Conservation (phyloP, 2,797 vertebrate genomes). For the Geotrypetes seraphini region DNA sequence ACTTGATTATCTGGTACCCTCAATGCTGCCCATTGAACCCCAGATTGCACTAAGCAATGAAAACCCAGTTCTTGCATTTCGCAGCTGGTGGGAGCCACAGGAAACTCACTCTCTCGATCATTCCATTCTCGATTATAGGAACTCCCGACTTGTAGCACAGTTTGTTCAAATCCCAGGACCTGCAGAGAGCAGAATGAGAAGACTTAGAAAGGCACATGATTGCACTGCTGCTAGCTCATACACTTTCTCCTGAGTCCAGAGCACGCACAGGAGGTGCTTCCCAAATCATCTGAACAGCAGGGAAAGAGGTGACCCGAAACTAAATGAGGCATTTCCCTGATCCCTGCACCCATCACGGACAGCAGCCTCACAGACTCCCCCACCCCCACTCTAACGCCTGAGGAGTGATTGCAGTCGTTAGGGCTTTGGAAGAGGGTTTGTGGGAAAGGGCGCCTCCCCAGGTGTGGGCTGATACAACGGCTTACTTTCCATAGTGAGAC, state of each 20-base stretch:
- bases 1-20: no score
- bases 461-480: neutral
- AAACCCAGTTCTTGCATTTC: no score
- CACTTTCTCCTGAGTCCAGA: no score
- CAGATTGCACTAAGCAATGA: fast-evolving
- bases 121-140: conserved; percentile 92
- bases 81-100: no score
- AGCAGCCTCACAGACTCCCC: no score
- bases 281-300: neutral
- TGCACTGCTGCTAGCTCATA: no score
- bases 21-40: neutral
- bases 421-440: neutral
- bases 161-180: conserved; percentile 98
- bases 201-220: no score
- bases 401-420: no score
- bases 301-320: no score
- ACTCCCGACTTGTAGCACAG: conserved; percentile 97
- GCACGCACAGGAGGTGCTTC: neutral
- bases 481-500: conserved; percentile 96
- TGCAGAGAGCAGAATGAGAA: conserved; percentile 30
- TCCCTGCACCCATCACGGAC: neutral
- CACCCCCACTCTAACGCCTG: no score
- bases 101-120: conserved; percentile 85
- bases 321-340: neutral
- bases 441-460: fast-evolving